Evolutionary conservation across 2,797 vertebrate species (phyloP).

Genomic region (Scolopax bukidnonensis): DNA sequence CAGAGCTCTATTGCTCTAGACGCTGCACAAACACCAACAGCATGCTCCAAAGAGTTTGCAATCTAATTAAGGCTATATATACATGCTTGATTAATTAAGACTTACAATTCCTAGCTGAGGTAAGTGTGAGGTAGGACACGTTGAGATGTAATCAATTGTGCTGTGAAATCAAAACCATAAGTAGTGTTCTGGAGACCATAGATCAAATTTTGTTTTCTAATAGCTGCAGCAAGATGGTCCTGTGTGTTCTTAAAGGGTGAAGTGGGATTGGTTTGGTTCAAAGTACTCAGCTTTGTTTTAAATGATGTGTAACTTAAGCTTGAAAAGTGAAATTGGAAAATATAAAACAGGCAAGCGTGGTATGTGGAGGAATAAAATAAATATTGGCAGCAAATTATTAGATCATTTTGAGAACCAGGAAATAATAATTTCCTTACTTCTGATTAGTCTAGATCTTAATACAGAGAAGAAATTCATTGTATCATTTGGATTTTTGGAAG

Average conservation of each 20-base stretch:
- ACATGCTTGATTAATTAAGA: constrained; percentile 15
- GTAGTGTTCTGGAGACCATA: not conserved
- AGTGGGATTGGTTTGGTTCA: not conserved
- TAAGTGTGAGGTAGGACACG: not conserved
- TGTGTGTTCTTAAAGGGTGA: not conserved
- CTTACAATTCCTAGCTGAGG: not conserved
- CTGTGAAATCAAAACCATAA: not conserved
- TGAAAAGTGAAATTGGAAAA: not conserved
- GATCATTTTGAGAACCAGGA: not conserved
- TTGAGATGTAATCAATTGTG: not conserved
- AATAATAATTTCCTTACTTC: not conserved
- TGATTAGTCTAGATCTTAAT: not conserved
- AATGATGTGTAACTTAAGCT: not conserved
- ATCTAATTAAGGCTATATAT: constrained; percentile 1
- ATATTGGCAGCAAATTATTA: not conserved
- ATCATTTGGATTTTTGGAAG: not conserved
- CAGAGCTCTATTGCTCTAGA: not conserved
- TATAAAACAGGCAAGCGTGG: not conserved
- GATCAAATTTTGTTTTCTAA: not conserved
- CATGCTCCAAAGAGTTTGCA: not conserved
- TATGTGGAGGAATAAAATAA: not conserved
- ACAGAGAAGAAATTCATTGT: not conserved
- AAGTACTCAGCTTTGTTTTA: not conserved
- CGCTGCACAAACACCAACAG: not conserved
- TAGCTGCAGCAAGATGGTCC: not conserved